Percentiles rank a stretch among this genome's conserved stretches.
These are phyloP conservation scores for Mesopsocus fuscifrons DNA, from an alignment of 2,888 invertebrate genomes.

Conservation along the genomic window DNA sequence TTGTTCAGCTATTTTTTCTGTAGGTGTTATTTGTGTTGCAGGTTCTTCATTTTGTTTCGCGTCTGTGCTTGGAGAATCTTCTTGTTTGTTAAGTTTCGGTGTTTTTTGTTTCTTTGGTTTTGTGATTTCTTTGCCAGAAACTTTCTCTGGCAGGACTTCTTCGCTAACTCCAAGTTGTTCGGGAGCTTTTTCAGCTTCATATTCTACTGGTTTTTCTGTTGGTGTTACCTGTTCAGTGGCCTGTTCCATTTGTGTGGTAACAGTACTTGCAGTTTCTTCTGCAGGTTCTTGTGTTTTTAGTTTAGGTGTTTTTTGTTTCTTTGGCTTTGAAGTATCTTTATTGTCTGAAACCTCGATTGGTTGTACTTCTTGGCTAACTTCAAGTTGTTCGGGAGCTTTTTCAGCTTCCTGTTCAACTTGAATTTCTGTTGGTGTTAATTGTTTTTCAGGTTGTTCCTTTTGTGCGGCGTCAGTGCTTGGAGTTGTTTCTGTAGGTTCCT, in stretches of 20 bases:
- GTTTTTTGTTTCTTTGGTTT: background rate
- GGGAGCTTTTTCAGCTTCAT: conserved; percentile 13
- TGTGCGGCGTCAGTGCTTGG: conserved; percentile 18
- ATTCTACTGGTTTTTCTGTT: conserved; percentile 19
- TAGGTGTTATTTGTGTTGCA: conserved; percentile 19
- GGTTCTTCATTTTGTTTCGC: conserved; percentile 13
- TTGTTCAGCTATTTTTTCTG: conserved; percentile 18
- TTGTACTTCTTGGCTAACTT: background rate
- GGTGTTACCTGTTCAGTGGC: conserved; percentile 19
- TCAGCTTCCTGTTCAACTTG: background rate
- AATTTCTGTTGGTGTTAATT: conserved; percentile 20
- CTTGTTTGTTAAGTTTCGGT: background rate
- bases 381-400: background rate
- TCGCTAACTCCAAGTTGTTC: background rate
- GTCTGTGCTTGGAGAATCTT: background rate
- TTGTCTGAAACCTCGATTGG: background rate
- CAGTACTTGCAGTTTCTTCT: background rate
- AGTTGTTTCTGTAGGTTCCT: conserved; percentile 22
- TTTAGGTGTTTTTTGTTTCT: background rate
- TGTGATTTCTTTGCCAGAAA: background rate
- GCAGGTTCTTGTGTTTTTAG: background rate
- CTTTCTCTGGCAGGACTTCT: background rate
- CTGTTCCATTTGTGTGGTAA: conserved; percentile 11
- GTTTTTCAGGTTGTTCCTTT: conserved; percentile 15
- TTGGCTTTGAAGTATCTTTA: background rate